phyloP scores from a whole-genome alignment of 2,888 invertebrate species.

The Lepas anatifera region DNA sequence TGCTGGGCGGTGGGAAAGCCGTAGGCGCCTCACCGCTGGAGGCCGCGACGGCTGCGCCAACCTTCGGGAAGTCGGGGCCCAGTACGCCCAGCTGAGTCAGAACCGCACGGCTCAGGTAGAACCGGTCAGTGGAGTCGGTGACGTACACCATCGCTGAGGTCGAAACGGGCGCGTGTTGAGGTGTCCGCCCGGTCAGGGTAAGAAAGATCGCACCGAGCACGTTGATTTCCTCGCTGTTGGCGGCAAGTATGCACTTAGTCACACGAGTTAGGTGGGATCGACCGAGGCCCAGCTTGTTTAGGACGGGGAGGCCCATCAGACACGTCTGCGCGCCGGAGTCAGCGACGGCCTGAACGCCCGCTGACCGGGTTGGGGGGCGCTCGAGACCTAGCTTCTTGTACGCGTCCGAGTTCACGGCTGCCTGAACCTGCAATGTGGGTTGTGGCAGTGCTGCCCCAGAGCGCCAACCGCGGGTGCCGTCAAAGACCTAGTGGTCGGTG shows the following conservation, averaged over 20 bases:
- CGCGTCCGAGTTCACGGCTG: conserved; percentile 6
- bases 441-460: conserved; percentile 2
- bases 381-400: conserved; percentile 7
- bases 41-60: background rate
- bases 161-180: background rate
- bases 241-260: conserved; percentile 12
- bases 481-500: background rate
- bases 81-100: background rate
- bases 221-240: conserved; percentile 15
- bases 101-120: conserved; percentile 5
- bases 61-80: background rate
- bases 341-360: conserved; percentile 9
- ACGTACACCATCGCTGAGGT: background rate
- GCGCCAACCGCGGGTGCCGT: background rate
- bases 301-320: conserved; percentile 13
- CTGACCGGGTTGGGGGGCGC: conserved; percentile 9
- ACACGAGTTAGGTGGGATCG: conserved; percentile 12
- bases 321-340: conserved; percentile 16
- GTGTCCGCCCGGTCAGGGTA: conserved; percentile 3
- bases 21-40: background rate
- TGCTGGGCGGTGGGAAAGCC: no score
- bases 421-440: conserved; percentile 12
- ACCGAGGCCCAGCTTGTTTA: conserved; percentile 6
- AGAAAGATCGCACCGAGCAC: conserved; percentile 1
- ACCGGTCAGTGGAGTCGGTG: background rate